Base-by-base conservation (phyloP, 2,888 invertebrate species). In the Choreutis nemorana region DNA sequence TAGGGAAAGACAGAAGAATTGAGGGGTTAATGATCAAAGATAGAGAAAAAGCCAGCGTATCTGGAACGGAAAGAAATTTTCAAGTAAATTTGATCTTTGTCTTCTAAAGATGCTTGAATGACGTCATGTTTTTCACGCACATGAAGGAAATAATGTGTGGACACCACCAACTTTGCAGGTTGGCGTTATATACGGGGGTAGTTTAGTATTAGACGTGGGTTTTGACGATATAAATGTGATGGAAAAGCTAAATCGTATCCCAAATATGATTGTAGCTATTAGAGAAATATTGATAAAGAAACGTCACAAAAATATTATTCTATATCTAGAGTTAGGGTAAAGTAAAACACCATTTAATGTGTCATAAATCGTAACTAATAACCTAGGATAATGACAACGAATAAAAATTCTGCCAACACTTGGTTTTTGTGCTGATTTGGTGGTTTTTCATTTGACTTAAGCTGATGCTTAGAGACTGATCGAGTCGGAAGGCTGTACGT, bases 1-100 rank as follows among this genome's bases (percentile, higher is more conserved):
- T 0, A 63, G 80, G 24, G 80, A 80, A 37, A 37, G 80, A 23
- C 70, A 71, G 40, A 78, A 75, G 57, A 72, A 75, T 50, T 77
- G 60, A 72, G 47, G 23, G 15, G 33, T 11, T 24, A 8, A 6
- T 24, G 8, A 10, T n/a, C 24, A 8, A 8, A 12, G 24, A 8
- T 10, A 12, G 21, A 21, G n/a, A n/a, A n/a, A n/a, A n/a, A n/a
- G n/a, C n/a, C n/a, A n/a, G n/a, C n/a, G n/a, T n/a, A n/a, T n/a
- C n/a, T n/a, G n/a, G n/a, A n/a, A n/a, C n/a, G n/a, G n/a, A n/a
- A n/a, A n/a, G n/a, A n/a, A n/a, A n/a, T n/a, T n/a, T n/a, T n/a
- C n/a, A n/a, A n/a, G n/a, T n/a, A n/a, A n/a, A n/a, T n/a, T n/a
- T n/a, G n/a, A n/a, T n/a, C n/a, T 21, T 21, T 21, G n/a, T 10